Base-by-base conservation (phyloP, 2,888 invertebrate genomes). In the Cylindroiulus punctatus region DNA sequence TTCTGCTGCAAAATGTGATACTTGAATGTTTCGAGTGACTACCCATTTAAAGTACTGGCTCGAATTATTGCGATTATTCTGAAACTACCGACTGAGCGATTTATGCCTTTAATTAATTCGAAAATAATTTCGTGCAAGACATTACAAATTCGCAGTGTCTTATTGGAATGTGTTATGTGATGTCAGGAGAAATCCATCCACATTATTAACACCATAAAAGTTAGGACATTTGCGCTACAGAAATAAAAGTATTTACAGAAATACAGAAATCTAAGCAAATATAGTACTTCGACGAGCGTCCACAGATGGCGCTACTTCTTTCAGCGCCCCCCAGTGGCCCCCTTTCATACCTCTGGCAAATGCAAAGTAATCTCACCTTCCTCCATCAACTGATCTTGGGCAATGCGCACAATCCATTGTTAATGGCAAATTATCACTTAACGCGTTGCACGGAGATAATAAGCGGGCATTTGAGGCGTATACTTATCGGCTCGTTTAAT, bases 361-460 rank as follows among this genome's bases (percentile, higher is more conserved):
- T 10, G 0, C 26, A n/a, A 76, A 7, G 17, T 76, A 30, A 14
- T 17, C 76, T 76, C 76, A 76, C 76, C 30, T 76, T 76, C 30
- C 76, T 76, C 14, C 7, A 26, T 30, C 30, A 76, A 76, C 26
- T 1, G 76, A 76, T 76, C 1, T 14, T 14, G 3, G 30, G 26
- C 30, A 30, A 52, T 30, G 76, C 30, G 12, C 30, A 76, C 30
- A 30, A 76, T 76, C 76, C 17, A 76, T 76, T 30, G 26, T 76
- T 76, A 76, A 76, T 76, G 76, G 76, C 26, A 10, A 76, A 76
- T 76, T 76, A 76, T 76, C 30, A 30, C 1, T 76, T 76, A 76
- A 76, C 26, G 76, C 76, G 76, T 76, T 76, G 76, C 76, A 76
- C 76, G 12, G 26, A 76, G 76, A 76, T 76, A 14, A 76, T 76